Evolutionary conservation across 2,113 vertebrate species (phyloP), one percentile per base, ranked within the genome.

Genomic region (Ornithorhynchus anatinus): DNA sequence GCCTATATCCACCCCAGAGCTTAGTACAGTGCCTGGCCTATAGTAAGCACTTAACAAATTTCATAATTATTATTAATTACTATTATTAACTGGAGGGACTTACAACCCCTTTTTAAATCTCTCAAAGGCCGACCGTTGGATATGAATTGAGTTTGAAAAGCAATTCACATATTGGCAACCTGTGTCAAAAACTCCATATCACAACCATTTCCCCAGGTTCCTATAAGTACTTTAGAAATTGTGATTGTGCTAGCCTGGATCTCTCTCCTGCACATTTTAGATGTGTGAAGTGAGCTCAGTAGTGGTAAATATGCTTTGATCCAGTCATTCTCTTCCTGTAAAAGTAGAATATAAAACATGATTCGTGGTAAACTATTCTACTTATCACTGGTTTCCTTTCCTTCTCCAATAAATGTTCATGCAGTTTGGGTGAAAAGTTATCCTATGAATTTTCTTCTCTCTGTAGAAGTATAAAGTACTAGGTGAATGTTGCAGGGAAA

Each of bases 371-470:
- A 76, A 43, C 5, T 57, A 1, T 35, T 27, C 32, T 62, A 20
- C 20, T 7, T 40, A 19, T 35, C 15, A 61, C 5, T 10, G 58
- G 0, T 8, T 57, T 69, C 14, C 5, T 10, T n/a, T 69, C 56
- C 29, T 57, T 66, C 62, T 44, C 63, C 75, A 80, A 59, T 79
- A 71, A 71, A 71, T 54, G 10, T 32, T 57, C 44, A 51, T 32
- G 15, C 3, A 44, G 25, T 75, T 69, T 48, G 17, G 16, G 47
- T 16, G 32, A 32, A 61, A 59, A 2, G 54, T 19, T 72, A 39
- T 59, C 39, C 16, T 19, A 40, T 38, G 40, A 47, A 66, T 69
- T 59, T 75, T 14, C 45, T 52, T 66, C 75, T 16, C 31, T 70
- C 27, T 66, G 44, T 57, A 40, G 60, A 31, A n/a, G 67, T 23